Conservation (phyloP, 2,888 invertebrate genomes). For the Ochlodes sylvanus region DNA sequence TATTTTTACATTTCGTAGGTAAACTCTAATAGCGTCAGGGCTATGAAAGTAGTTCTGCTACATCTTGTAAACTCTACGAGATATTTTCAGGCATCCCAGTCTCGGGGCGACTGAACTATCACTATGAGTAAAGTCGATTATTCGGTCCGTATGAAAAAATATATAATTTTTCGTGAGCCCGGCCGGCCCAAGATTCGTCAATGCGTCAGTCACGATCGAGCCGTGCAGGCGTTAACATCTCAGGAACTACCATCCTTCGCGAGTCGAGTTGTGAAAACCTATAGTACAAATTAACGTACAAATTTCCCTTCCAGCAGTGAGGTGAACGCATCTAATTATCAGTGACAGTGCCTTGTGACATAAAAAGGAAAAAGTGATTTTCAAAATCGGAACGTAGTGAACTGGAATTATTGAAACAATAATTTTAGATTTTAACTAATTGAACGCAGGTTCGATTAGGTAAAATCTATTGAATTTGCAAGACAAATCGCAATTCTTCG, state of each 20-base stretch:
- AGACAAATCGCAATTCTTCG: conserved; percentile 55
- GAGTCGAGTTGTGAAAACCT: conserved; percentile 76
- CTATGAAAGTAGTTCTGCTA: conserved; percentile 53
- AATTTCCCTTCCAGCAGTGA: conserved; percentile 72
- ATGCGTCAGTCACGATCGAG: conserved; percentile 79
- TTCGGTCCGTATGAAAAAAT: conserved; percentile 79
- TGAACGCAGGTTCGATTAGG: conserved; percentile 67
- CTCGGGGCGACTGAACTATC: conserved; percentile 80
- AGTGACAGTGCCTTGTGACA: conserved; percentile 77
- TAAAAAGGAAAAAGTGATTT: conserved; percentile 44
- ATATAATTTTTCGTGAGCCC: conserved; percentile 79
- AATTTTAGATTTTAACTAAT: conserved; percentile 67
- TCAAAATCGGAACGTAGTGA: conserved; percentile 27
- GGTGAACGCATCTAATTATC: conserved; percentile 66
- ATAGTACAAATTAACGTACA: conserved; percentile 83
- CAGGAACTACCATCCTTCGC: conserved; percentile 63
- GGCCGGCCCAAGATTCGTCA: conserved; percentile 78
- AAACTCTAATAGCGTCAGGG: background rate
- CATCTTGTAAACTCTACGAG: conserved; percentile 46
- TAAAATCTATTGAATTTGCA: conserved; percentile 58
- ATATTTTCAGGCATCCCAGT: conserved; percentile 50
- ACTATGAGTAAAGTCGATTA: conserved; percentile 81
- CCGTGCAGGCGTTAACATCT: conserved; percentile 76
- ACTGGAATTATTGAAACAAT: conserved; percentile 50
- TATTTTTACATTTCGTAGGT: conserved; percentile 13